A percentile compares a stretch with the other conserved stretches of the same genome.
These are phyloP conservation scores for Cherax destructor DNA, from an alignment of 1,140 invertebrate species.

Conservation along the genomic window DNA sequence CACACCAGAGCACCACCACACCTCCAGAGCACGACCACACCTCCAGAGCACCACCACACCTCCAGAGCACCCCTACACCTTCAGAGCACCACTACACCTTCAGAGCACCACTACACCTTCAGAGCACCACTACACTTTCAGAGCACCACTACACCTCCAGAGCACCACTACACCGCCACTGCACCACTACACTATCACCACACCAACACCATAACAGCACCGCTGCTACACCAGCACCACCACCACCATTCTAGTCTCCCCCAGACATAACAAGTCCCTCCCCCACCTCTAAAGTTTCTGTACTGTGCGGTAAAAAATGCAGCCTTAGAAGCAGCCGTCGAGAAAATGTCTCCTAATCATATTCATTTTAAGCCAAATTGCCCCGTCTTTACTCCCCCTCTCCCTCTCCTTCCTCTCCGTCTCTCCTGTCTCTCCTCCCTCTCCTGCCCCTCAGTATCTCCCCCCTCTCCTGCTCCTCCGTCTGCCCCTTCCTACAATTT, in stretches of 20 bases:
- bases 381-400: constrained; percentile 40
- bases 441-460: background rate
- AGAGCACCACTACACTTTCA: background rate
- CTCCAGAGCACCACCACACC: background rate
- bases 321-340: constrained; percentile 31
- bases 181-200: background rate
- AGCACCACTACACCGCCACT: background rate
- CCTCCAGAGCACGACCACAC: background rate
- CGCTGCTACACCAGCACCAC: background rate
- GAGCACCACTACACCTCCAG: background rate
- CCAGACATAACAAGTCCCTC: constrained; percentile 18
- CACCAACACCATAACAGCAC: background rate
- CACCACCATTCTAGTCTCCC: constrained; percentile 16
- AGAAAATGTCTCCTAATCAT: constrained; percentile 59
- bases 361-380: constrained; percentile 52
- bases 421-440: background rate
- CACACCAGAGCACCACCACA: too few species aligned
- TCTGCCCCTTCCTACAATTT: background rate
- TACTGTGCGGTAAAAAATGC: constrained; percentile 48
- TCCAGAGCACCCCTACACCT: background rate
- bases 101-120: background rate
- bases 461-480: background rate
- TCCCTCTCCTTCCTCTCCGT: background rate
- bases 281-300: constrained; percentile 37
- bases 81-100: background rate